Conservation (phyloP, 2,113 vertebrate species). For the Collichthys lucidus region DNA sequence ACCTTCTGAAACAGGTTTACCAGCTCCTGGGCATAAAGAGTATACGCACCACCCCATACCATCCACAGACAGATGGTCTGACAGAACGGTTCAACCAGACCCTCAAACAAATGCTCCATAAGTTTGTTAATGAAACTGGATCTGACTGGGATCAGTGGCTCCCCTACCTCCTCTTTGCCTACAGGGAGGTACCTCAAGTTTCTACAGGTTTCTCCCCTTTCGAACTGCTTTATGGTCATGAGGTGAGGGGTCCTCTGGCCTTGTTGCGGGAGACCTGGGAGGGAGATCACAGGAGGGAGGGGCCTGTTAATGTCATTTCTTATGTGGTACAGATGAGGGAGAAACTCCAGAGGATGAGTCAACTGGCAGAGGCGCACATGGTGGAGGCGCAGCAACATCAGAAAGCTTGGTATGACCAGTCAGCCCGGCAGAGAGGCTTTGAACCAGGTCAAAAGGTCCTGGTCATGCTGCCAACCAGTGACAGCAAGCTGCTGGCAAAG, state of each 20-base stretch:
- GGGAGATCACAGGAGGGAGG: neutral
- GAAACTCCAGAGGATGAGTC: neutral
- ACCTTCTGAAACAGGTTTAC: no score
- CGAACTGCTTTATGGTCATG: neutral
- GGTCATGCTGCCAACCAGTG: neutral
- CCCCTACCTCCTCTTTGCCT: no score
- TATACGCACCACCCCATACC: no score
- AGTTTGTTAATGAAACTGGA: conserved; percentile 1
- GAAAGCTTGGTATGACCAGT: neutral
- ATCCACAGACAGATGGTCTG: no score
- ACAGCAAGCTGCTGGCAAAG: neutral
- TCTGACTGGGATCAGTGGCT: conserved; percentile 15
- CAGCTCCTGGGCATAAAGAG: no score
- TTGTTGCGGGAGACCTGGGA: neutral
- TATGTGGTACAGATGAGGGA: conserved; percentile 16
- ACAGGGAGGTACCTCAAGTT: no score
- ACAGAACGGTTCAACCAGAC: no score
- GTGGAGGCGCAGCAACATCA: neutral
- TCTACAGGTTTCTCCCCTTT: conserved; percentile 33
- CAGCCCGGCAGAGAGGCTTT: neutral
- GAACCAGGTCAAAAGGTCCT: neutral
- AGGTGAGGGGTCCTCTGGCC: neutral
- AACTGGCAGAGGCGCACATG: neutral
- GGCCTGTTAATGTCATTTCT: neutral
- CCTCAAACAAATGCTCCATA: neutral